Evolutionary conservation across 2,797 vertebrate genomes (phyloP).

Genomic region (Dipus sagitta): DNA sequence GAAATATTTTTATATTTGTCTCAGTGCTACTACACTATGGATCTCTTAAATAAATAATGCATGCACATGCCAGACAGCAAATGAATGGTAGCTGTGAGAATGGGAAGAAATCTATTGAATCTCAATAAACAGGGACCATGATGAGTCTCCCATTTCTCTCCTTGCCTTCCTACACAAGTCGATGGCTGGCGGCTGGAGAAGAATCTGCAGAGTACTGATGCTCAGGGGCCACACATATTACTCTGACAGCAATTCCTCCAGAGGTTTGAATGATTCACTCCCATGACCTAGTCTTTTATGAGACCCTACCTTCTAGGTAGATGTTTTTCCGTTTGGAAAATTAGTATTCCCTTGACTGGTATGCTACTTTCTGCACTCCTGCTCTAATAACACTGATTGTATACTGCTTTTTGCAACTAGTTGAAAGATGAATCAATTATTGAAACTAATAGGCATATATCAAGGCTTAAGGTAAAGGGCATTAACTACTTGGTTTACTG

Average conservation of each 20-base stretch:
- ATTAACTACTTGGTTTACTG: constrained; percentile 51
- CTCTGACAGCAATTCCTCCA: neutral
- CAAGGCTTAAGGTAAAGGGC: constrained; percentile 53
- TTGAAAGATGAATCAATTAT: constrained; percentile 49
- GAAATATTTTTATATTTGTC: neutral
- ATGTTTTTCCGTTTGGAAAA: constrained; percentile 2
- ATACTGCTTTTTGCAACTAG: neutral
- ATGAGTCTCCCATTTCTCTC: neutral
- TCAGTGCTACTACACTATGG: neutral
- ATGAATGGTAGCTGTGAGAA: neutral
- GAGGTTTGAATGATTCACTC: neutral
- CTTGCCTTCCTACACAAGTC: neutral
- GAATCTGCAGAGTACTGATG: neutral
- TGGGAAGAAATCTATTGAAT: neutral
- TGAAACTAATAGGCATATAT: constrained; percentile 29
- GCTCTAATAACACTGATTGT: neutral
- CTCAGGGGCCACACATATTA: neutral
- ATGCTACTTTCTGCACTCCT: neutral
- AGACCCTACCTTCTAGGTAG: neutral
- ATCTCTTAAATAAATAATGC: constrained; percentile 33
- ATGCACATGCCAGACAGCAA: neutral
- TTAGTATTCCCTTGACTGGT: neutral
- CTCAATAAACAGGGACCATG: neutral
- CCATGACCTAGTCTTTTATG: neutral
- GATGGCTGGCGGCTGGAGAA: neutral